A percentile compares a stretch with the other conserved stretches of the same genome.
These are phyloP conservation scores for Genyomyrus donnyi DNA, from an alignment of 2,113 vertebrate genomes.

Conservation along the genomic window DNA sequence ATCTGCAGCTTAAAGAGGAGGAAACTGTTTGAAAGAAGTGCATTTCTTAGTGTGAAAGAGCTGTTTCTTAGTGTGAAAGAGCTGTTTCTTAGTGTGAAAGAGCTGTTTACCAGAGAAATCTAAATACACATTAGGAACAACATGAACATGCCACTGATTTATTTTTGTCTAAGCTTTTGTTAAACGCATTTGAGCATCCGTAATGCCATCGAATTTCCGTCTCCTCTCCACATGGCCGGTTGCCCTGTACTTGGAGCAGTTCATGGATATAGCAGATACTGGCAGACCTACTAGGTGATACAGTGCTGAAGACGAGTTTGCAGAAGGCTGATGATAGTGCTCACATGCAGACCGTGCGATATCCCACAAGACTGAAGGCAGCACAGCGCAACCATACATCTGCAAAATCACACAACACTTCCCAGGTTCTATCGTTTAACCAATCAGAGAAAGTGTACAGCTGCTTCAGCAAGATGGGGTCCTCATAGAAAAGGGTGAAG, in stretches of 20 bases:
- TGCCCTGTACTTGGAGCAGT: not conserved
- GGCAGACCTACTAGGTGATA: not conserved
- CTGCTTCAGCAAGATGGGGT: not conserved
- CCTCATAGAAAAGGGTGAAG: not conserved
- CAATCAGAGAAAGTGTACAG: not conserved
- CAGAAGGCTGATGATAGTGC: not conserved
- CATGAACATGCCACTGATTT: not conserved
- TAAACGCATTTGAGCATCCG: not conserved
- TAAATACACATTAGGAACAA: not conserved
- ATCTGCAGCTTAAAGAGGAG: not conserved
- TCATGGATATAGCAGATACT: not conserved
- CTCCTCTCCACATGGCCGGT: not conserved
- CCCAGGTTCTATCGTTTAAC: not conserved
- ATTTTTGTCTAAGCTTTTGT: not conserved
- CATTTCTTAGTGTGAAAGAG: not conserved
- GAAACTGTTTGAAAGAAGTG: not conserved
- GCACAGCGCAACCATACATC: not conserved
- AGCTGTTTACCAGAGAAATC: not conserved
- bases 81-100: not conserved
- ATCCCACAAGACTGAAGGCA: not conserved
- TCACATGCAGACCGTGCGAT: not conserved
- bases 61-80: too few species aligned
- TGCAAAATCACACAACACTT: not conserved
- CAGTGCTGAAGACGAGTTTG: not conserved
- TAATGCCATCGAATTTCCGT: not conserved